Base-by-base conservation (phyloP, 1,140 invertebrate species). In the Diploscapter pachys region DNA sequence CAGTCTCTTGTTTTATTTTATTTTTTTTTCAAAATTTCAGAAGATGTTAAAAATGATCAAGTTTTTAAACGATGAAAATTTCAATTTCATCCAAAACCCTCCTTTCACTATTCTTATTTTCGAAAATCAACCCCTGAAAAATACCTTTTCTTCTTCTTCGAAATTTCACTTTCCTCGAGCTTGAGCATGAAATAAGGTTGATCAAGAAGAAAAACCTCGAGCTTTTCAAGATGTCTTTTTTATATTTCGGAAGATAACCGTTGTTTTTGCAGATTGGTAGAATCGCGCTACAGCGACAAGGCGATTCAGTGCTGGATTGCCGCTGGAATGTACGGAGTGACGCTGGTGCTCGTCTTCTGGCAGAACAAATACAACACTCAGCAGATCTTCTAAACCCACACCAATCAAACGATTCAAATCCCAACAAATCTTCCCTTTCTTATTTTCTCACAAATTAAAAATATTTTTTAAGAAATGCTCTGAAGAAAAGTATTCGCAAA, bases 291-390 rank as follows among this genome's bases (percentile, higher is more conserved):
- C 66, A 64, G 72, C 13, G 84, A 85, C 63, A 85, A 85, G 71
- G 83, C 83, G 8, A 73, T 67, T 11, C 83, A 85, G 74, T 85
- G 83, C 57, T 85, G 83, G 83, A 85, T 85, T 61, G 83, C 83
- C n/a, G 83, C 84, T 13, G 84, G 83, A 48, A 81, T 85, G 72
- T 85, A 85, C 63, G 48, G 83, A 5, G 80, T 85, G 8, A 85
- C 83, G 13, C 70, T 85, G 54, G 80, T 85, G 54, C 71, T 82
- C 11, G 83, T 85, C 49, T 81, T 85, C 72, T 85, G 82, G 83
- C 83, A 85, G 59, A 85, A 85, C 67, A 78, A 76, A 54, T 85
- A 73, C 63, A 85, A 85, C 75, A 79, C 78, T 49, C 63, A 71
- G 54, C 55, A 61, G 51, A 69, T 74, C 66, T 74, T 74, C 66